phyloP scores from a whole-genome alignment of 2,797 vertebrate species.

The Enteromius afrohamiltoni region DNA sequence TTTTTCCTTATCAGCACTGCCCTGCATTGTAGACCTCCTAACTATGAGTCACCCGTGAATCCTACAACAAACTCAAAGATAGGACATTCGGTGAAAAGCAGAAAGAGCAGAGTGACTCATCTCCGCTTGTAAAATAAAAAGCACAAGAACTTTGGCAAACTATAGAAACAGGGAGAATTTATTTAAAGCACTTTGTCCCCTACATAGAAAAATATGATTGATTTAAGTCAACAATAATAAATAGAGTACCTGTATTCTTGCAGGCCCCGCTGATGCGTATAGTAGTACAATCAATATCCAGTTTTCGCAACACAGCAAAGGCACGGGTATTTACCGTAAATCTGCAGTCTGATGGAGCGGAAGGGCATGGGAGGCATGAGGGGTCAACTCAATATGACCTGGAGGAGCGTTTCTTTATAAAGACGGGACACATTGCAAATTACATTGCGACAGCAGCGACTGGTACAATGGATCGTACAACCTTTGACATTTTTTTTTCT shows the following conservation, averaged over 20 bases:
- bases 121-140: constrained; percentile 12
- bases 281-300: constrained; percentile 83
- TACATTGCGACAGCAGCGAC: constrained; percentile 34
- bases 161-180: constrained; percentile 78
- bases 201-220: constrained; percentile 87
- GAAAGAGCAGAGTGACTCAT: constrained; percentile 18
- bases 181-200: constrained; percentile 81
- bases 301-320: constrained; percentile 82
- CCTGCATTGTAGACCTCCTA: constrained; percentile 1
- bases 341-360: constrained; percentile 70
- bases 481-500: neutral
- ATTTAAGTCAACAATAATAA: constrained; percentile 84
- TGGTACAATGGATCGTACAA: constrained; percentile 25
- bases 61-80: neutral
- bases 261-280: constrained; percentile 74
- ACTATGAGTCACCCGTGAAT: constrained; percentile 33
- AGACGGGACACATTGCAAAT: constrained; percentile 29
- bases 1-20: constrained; percentile 12
- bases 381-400: constrained; percentile 45
- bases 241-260: constrained; percentile 75
- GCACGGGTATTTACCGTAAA: constrained; percentile 82
- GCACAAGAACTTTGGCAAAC: constrained; percentile 44
- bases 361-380: constrained; percentile 40
- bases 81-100: neutral
- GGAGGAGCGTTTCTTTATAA: constrained; percentile 32